Evolutionary conservation across 2,113 vertebrate genomes (phyloP), one percentile per base, ranked within the genome.

Genomic region (Bombycilla garrulus): DNA sequence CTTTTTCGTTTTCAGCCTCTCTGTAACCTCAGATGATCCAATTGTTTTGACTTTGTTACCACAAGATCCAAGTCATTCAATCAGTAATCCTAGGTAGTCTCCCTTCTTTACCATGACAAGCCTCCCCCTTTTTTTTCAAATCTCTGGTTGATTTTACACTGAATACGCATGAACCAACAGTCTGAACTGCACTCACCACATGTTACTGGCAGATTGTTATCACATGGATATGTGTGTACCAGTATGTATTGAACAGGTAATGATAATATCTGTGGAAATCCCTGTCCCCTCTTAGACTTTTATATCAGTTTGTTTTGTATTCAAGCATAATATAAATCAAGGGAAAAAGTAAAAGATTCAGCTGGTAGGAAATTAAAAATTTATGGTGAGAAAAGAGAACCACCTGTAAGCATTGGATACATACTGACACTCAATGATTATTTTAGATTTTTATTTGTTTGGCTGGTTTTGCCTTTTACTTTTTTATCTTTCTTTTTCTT

Each of bases 291-390:
- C 44, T 81, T 94, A 77, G 79, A 84, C 23, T 45, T 90, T 91
- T 85, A 16, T 70, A 70, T 90, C 45, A 83, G 67, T 93, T 93
- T 20, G 5, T 29, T 74, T 15, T 53, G 15, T 72, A 80, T 56
- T 95, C 78, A 96, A 66, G 70, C 57, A 47, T 96, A 82, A 72
- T 96, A 66, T 62, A 93, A 88, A 91, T 91, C 61, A 90, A 69
- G 29, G 81, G n/a, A 50, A 48, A 90, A 77, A 96, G 66, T 28
- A 95, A 40, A 89, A 73, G 60, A 61, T 90, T 73, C 69, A 88
- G 5, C 47, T 86, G n/a, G 20, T 53, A 89, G 88, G 44, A 96
- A 86, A 64, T 88, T 17, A 90, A 85, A 92, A 94, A 33, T 17
- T 12, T 51, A 8, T 54, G n/a, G n/a, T 44, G 9, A 51, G 45